Evolutionary conservation across 2,797 vertebrate species (phyloP), one percentile per base, ranked within the genome.

Genomic region (Gymnoscopelus microlampas): DNA sequence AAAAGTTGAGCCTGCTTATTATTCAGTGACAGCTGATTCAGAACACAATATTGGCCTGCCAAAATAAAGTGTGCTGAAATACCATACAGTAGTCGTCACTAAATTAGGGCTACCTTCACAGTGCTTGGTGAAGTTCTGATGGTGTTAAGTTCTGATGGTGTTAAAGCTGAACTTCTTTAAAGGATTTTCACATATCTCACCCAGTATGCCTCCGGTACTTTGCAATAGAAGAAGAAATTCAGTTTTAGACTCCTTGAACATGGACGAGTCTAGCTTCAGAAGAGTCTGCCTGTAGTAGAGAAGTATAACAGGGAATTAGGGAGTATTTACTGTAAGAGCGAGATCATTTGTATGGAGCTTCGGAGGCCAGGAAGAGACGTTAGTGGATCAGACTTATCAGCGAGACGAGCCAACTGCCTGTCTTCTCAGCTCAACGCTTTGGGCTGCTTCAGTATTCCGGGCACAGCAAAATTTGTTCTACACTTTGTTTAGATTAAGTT

Each of bases 391-490:
- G 73, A 70, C 84, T 87, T 86, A 87, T 88, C 82, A 63, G 5
- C 48, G 62, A 77, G 74, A 77, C 64, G 60, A 78, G 85, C 83
- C 87, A 87, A 90, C 68, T 66, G 77, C 87, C 74, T 86, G 84
- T 90, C 88, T 10, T 66, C 78, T 78, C 66, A 63, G 82, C 73
- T 89, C 86, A 84, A 82, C 79, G 79, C 60, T 1, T 35, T 9
- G 69, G 68, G 67, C 56, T 51, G 62, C 72, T 85, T 77, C 78
- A 85, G 61, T 76, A 74, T 73, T 82, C 13, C 8, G 60, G 79
- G 74, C 85, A 81, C 70, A 59, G 67, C 79, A 53, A 82, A 70
- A 71, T 79, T 71, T 73, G 71, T 76, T 82, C 76, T 73, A 77
- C 2, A 50, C 85, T 86, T 82, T 84, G 76, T 86, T 85, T 84